Evolutionary conservation across 2,888 invertebrate species (phyloP).

Genomic region (Arctia plantaginis): DNA sequence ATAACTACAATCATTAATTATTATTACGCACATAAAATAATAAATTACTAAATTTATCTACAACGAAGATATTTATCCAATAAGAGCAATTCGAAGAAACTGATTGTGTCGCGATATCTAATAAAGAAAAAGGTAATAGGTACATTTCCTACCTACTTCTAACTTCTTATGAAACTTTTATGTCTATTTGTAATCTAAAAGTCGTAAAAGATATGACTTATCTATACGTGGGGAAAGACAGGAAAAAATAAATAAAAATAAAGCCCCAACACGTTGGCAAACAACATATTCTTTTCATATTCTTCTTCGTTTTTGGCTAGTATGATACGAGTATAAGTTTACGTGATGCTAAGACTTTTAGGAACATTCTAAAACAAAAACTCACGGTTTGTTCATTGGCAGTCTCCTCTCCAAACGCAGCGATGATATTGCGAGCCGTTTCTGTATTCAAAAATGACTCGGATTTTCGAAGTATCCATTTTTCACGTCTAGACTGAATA

Average conservation of each 20-base stretch:
- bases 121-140: not conserved
- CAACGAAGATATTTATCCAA: not conserved
- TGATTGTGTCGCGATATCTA: not conserved
- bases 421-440: too few relatives aligned
- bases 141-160: not conserved
- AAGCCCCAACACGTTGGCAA: not conserved
- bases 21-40: not conserved
- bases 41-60: not conserved
- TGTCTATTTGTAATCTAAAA: constrained; percentile 23
- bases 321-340: not conserved
- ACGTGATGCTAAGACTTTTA: too few relatives aligned
- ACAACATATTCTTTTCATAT: constrained; percentile 4
- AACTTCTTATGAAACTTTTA: not conserved
- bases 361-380: too few relatives aligned
- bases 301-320: not conserved
- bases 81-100: not conserved
- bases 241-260: constrained; percentile 3
- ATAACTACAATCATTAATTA: not conserved
- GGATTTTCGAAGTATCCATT: too few relatives aligned
- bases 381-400: too few relatives aligned
- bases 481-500: too few relatives aligned
- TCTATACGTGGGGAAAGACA: constrained; percentile 12
- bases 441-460: too few relatives aligned
- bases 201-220: constrained; percentile 21
- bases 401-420: too few relatives aligned